Evolutionary conservation across 2,113 vertebrate species (phyloP).

Genomic region (Chlorocebus sabaeus): DNA sequence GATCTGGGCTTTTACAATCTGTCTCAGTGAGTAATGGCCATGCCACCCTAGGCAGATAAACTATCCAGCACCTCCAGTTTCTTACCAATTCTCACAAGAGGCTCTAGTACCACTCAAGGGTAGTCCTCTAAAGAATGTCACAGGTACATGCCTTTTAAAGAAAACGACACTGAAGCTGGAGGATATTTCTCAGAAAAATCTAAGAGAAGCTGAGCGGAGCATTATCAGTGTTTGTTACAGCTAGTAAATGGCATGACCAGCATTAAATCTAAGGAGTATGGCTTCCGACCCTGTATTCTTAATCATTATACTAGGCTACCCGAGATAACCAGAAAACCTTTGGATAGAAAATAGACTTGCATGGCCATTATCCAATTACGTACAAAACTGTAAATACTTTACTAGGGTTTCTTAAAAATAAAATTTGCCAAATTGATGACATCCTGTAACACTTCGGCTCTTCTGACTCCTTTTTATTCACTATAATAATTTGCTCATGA

Average conservation of each 20-base stretch:
- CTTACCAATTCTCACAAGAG: neutral
- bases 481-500: neutral
- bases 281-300: neutral
- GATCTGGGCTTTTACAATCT: neutral
- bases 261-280: neutral
- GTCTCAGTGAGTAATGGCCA: neutral
- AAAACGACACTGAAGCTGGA: neutral
- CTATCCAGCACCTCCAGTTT: neutral
- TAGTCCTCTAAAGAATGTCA: neutral
- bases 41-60: neutral
- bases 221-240: neutral
- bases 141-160: neutral
- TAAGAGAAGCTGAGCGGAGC: neutral
- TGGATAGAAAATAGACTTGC: neutral
- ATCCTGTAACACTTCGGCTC: neutral
- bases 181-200: neutral
- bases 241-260: neutral
- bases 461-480: neutral
- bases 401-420: neutral
- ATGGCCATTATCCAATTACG: neutral
- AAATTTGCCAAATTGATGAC: neutral
- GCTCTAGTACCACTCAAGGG: neutral
- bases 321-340: neutral
- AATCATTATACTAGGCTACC: neutral
- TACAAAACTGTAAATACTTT: neutral